Evolutionary conservation across 2,797 vertebrate species (phyloP).

Genomic region (Gallirallus australis): DNA sequence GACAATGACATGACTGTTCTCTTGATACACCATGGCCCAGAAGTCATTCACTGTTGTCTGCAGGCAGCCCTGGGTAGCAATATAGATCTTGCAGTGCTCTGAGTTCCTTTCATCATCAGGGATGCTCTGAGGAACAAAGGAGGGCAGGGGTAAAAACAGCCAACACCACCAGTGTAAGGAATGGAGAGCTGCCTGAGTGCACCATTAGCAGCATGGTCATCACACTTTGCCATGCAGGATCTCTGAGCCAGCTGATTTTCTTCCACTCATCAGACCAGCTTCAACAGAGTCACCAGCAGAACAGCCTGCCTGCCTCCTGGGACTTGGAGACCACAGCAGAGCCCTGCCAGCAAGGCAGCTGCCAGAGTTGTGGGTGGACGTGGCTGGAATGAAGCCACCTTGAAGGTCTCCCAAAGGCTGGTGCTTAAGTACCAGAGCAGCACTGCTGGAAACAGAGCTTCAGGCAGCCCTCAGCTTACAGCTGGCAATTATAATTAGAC

Average conservation of each 20-base stretch:
- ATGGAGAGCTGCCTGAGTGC: not conserved
- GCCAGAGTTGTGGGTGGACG: not conserved
- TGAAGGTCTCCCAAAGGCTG: not conserved
- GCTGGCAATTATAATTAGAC: not conserved
- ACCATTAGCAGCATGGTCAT: not conserved
- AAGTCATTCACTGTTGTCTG: constrained; percentile 88
- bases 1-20: constrained; percentile 89
- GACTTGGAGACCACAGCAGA: fast-evolving
- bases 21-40: constrained; percentile 92
- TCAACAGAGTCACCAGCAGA: not conserved
- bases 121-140: constrained; percentile 78
- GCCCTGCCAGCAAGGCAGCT: not conserved
- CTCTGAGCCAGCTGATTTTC: not conserved
- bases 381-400: not conserved
- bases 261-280: not conserved
- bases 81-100: constrained; percentile 86
- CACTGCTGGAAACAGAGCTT: not conserved
- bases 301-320: not conserved
- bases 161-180: not conserved
- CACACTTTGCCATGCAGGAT: fast-evolving
- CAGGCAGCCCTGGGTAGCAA: constrained; percentile 90
- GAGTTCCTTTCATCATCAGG: constrained; percentile 83
- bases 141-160: not conserved
- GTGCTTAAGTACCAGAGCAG: not conserved
- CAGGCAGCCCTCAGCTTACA: not conserved